Base-by-base conservation (phyloP, 1,140 invertebrate genomes). In the Varroa destructor region DNA sequence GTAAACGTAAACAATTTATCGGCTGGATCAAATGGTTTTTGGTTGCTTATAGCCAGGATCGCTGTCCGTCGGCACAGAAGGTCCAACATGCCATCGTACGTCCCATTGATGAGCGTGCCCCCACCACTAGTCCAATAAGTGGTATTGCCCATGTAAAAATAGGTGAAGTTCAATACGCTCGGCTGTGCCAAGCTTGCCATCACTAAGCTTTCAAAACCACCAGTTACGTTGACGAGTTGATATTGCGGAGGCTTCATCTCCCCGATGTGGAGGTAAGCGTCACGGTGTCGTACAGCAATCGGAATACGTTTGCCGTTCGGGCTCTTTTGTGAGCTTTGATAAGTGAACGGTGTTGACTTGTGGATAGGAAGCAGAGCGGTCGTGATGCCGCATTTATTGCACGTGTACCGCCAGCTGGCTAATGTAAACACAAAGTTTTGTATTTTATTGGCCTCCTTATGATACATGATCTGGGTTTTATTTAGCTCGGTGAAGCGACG, bases 21-120 rank as follows among this genome's bases (percentile, higher is more conserved):
- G 12, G 57, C 57, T 42, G 57, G 57, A 58, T 58, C 57, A 42
- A 58, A 58, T 58, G 57, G 57, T 58, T 58, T 58, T 42, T 58
- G 57, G 12, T 58, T 58, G 57, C 57, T 58, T 5, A 58, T 12
- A 12, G 25, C 57, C 25, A 58, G 12, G 40, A 58, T 58, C 4
- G 57, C 57, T 12, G 3, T 36, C 6, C 57, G 57, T 3, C 40
- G 25, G 6, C 3, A 42, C 40, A 58, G 25, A 3, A 58, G 12
- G 40, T 58, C 57, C 25, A 58, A 12, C 57, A 58, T 58, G 25
- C 57, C 57, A 12, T 58, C 57, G 12, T 58, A 58, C 40, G 57
- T 58, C 3, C 57, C 57, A 12, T 58, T 58, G 25, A 12, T 58
- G 6, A 58, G 25, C 25, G 12, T 3, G 3, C 57, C 57, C 3